Evolutionary conservation across 2,113 vertebrate species (phyloP).

Genomic region (Ramphastos sulfuratus): DNA sequence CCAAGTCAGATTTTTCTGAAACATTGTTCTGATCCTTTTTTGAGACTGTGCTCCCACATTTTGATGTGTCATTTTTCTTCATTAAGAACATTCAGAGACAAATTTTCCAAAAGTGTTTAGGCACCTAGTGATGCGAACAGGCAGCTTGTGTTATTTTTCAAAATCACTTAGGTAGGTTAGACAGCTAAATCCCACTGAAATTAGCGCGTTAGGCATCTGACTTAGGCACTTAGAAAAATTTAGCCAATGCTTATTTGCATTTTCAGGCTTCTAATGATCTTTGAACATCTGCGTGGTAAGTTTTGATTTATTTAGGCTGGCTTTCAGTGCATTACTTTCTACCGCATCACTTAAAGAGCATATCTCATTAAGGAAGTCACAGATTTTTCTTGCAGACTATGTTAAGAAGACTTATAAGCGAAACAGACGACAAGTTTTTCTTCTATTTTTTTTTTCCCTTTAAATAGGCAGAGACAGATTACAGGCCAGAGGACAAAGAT

Average conservation of each 20-base stretch:
- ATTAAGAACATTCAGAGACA: constrained; percentile 12
- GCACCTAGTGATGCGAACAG: constrained; percentile 26
- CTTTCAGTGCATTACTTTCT: neutral
- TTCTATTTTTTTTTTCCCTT: neutral
- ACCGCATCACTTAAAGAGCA: neutral
- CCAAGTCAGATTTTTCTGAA: neutral
- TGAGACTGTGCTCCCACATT: neutral
- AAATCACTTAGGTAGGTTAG: constrained; percentile 30
- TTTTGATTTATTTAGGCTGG: constrained; percentile 17
- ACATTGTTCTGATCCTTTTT: neutral
- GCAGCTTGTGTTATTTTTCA: constrained; percentile 34
- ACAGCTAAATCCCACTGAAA: constrained; percentile 39
- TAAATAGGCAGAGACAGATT: neutral
- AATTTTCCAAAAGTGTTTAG: constrained; percentile 39
- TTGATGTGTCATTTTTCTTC: constrained; percentile 38
- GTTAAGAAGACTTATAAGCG: neutral
- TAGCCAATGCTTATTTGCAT: constrained; percentile 7
- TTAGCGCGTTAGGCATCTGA: neutral
- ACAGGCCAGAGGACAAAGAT: neutral
- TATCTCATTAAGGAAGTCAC: neutral
- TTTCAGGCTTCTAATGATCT: constrained; percentile 14
- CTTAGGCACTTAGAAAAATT: neutral
- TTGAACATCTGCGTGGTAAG: neutral
- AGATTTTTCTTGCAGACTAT: neutral
- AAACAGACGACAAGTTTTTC: neutral